Evolutionary conservation across 2,113 vertebrate species (phyloP), one percentile per base, ranked within the genome.

Genomic region (Orthochromis indermauri): DNA sequence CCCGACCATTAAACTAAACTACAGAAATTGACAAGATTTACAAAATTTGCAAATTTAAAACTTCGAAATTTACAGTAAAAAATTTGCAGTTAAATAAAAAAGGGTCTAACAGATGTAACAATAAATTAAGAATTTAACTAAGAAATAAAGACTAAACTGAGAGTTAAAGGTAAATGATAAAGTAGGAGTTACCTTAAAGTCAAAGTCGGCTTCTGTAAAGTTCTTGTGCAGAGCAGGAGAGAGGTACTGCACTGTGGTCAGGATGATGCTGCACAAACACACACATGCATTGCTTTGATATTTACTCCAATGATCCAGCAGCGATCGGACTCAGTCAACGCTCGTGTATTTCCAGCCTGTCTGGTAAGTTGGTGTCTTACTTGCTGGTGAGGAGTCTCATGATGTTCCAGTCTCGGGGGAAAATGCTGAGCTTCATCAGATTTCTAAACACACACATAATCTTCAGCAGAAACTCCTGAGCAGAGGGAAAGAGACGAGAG

Each of bases 341-440:
- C 80, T 24, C 9, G 0, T 19, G 16, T 3, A 7, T 57, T 10
- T 37, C 73, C 42, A 3, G 5, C 7, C n/a, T 14, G 47, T 24
- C 42, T 1, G 28, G 2, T 16, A 37, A 26, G 7, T 13, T 10
- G n/a, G 14, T 2, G 35, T 86, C 96, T 97, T 91, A 99, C 99
- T 98, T 98, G 99, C 98, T 99, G 91, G 98, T 99, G 54, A 99
- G 97, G 68, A 99, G 95, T 84, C 98, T 96, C 99, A 99, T 99
- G 89, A 99, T 96, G 93, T 98, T 99, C 99, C 99, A 99, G 96
- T 99, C 99, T 8, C 98, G 96, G 53, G 98, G 99, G 91, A 99
- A 99, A 89, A 99, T 98, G 31, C 97, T 98, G 96, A 99, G 97
- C 93, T 99, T 99, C 98, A 99, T 99, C 91, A 99, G 95, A 89